Evolutionary conservation across 1,140 invertebrate species (phyloP).

Genomic region (Neodiprion virginianus): DNA sequence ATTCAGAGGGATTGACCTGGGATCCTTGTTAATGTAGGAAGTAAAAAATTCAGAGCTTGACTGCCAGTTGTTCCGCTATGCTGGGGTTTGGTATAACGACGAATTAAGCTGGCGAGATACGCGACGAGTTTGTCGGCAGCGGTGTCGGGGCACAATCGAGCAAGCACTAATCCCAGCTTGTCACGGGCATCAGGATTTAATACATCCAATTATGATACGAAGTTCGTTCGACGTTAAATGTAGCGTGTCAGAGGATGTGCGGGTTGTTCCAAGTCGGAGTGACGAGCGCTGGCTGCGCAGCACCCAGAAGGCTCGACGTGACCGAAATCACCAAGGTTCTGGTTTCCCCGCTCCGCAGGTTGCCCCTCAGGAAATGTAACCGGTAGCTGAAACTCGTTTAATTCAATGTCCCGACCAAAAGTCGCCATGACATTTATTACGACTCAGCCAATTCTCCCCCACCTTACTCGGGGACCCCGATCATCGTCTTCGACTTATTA

Average conservation of each 20-base stretch:
- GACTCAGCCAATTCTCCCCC: neutral
- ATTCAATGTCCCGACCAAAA: constrained; percentile 20
- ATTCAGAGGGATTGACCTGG: no score
- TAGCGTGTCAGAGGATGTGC: constrained; percentile 4
- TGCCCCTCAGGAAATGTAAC: constrained; percentile 18
- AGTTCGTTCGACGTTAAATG: constrained; percentile 5
- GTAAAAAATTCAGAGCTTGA: no score
- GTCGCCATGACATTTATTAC: neutral
- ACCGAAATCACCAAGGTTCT: constrained; percentile 20
- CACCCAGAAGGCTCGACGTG: constrained; percentile 13
- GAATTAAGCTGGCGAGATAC: neutral
- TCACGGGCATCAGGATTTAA: constrained; percentile 7
- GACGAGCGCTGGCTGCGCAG: no score
- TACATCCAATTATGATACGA: constrained; percentile 7
- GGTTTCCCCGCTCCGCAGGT: neutral
- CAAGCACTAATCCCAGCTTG: neutral
- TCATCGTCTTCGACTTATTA: neutral
- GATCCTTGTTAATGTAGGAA: no score
- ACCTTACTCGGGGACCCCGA: neutral
- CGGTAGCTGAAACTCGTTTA: constrained; percentile 14
- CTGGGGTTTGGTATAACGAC: neutral
- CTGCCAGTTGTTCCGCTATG: neutral
- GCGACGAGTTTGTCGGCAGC: neutral
- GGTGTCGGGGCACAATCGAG: neutral
- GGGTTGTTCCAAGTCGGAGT: neutral